Base-by-base conservation (phyloP, 2,113 vertebrate species). In the Melanerpes aurifrons region DNA sequence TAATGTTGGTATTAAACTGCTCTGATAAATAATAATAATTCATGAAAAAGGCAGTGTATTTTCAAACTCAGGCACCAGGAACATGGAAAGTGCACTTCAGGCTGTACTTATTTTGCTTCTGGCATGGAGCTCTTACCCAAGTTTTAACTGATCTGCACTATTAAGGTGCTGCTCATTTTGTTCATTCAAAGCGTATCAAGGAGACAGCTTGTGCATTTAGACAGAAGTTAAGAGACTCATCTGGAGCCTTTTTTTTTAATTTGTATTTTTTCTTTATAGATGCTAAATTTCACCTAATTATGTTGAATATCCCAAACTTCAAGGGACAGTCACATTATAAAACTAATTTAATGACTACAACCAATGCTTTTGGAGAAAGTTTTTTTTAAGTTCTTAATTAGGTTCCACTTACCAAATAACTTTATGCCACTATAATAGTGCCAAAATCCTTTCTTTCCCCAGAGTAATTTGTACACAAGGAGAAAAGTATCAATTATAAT, bases 21-120 rank as follows among this genome's bases (percentile, higher is more conserved):
- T 76, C 26, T 76, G 69, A 86, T 78, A 80, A 91, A 88, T 37
- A 88, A 53, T 53, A 67, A 90, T 59, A 8, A 61, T 29, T 71
- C 17, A 37, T 24, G 19, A 76, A 73, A 91, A 91, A 88, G 12
- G 19, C 31, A 86, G 31, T 20, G 2, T 32, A 70, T 83, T 66
- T 93, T 89, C 32, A 73, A 91, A 50, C 11, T 78, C n/a, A 64
- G 72, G 64, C 31, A 67, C n/a, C 13, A 80, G 35, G 37, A 31
- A 83, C 28, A 61, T 37, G 67, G 48, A 53, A 91, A 53, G 48
- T 43, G 7, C 66, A 68, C 72, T 80, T 86, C 50, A 89, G 61
- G 9, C n/a, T 1, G 3, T 25, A 84, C 10, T n/a, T 66, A 71
- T 69, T 75, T 90, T 74, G 80, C 58, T 86, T 74, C 61, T 66